Evolutionary conservation across 2,797 vertebrate genomes (phyloP), one percentile per base, ranked within the genome.

Genomic region (Remorina albescens): DNA sequence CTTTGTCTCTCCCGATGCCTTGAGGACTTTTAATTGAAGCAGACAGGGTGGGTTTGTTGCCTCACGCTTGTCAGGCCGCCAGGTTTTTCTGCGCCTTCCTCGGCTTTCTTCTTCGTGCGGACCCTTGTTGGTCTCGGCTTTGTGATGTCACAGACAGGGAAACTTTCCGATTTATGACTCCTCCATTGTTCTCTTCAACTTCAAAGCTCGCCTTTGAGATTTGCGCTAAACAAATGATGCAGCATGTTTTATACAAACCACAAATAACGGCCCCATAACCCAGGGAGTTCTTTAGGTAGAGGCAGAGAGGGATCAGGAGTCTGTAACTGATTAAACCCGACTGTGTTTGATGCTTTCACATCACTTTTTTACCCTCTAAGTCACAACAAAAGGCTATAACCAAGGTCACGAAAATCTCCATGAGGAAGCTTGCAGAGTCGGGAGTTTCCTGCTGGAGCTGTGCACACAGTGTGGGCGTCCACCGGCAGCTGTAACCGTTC

Each of bases 151-250:
- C 56, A 28, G 53, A 70, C 32, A 53, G 49, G 70, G 28, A 67
- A 80, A 39, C 78, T 36, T 62, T 21, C 36, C 66, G 82, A 92
- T 91, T 88, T 86, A 89, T 91, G 68, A 36, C 66, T 46, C 39
- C 56, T 56, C 79, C 67, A 85, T 92, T 88, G 85, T 93, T 92
- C 71, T 86, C 23, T 11, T 41, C 37, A 6, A 66, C 90, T 91
- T 92, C 91, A 93, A 94, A 94, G 90, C 71, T 42, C 1, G 15
- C 76, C 69, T 83, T 73, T 74, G 60, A 83, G 66, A 80, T 62
- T 32, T 70, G n/a, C 69, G 28, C 57, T 74, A 46, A 81, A 84
- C 56, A 76, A 90, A 84, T 83, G 60, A 83, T 80, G 57, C 65
- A 37, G 66, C 64, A 28, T 67, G 56, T 79, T 81, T 79, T 55